Evolutionary conservation across 2,888 invertebrate genomes (phyloP).

Genomic region (Auanema sp.): DNA sequence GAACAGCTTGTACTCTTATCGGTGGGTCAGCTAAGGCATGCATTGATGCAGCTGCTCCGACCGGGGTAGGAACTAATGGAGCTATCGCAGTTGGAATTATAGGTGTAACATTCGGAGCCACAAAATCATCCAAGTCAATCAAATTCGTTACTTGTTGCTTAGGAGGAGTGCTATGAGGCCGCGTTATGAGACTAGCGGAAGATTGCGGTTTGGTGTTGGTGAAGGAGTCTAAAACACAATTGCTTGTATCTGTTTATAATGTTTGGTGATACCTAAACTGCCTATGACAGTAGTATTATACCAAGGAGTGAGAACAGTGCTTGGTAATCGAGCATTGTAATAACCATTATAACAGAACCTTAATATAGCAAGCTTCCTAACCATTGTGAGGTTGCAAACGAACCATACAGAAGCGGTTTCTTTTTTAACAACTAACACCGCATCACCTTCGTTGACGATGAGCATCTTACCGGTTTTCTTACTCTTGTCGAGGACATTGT

Average conservation of each 20-base stretch:
- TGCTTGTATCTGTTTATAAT: background rate
- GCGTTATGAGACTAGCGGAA: too few relatives aligned
- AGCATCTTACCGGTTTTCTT: slow-evolving; percentile 19
- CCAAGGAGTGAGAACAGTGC: slow-evolving; percentile 27
- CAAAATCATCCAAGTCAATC: slow-evolving; percentile 34
- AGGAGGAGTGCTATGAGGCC: slow-evolving; percentile 18
- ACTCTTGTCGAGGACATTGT: slow-evolving; percentile 11
- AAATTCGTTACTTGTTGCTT: slow-evolving; percentile 26
- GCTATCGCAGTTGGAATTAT: slow-evolving; percentile 8
- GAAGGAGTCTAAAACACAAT: too few relatives aligned
- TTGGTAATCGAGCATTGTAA: slow-evolving; percentile 40
- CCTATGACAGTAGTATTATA: background rate
- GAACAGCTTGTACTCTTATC: background rate
- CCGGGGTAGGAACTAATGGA: slow-evolving; percentile 10
- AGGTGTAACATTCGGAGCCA: slow-evolving; percentile 16
- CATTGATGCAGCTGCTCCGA: background rate
- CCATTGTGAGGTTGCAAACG: too few relatives aligned
- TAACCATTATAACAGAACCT: slow-evolving; percentile 42
- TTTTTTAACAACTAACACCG: slow-evolving; percentile 33
- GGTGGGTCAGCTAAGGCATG: background rate
- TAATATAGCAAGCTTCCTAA: slow-evolving; percentile 1
- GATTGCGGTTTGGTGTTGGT: too few relatives aligned
- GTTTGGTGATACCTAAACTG: too few relatives aligned
- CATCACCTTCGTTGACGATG: slow-evolving; percentile 33
- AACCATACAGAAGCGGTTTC: slow-evolving; percentile 11